A percentile compares a stretch with the other conserved stretches of the same genome.
These are phyloP conservation scores for Trachemys scripta DNA, from an alignment of 2,113 vertebrate genomes.

Conservation along the genomic window DNA sequence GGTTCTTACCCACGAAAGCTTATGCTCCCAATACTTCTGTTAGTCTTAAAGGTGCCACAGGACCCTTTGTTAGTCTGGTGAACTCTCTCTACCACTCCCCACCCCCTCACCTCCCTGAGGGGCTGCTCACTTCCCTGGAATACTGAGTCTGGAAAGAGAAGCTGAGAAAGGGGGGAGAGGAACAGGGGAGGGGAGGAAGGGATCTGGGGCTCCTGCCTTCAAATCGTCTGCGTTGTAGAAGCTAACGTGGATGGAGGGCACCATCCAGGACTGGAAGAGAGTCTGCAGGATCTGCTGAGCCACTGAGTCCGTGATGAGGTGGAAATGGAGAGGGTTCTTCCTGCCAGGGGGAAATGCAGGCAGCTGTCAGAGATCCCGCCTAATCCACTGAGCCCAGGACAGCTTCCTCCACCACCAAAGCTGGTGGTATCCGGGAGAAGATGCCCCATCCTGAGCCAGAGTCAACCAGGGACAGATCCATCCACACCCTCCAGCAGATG, in stretches of 20 bases:
- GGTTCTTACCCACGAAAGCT: too few relatives aligned
- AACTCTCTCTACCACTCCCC: neutral
- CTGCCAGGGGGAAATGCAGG: constrained; percentile 71
- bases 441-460: neutral
- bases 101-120: neutral
- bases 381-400: neutral
- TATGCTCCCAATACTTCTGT: too few relatives aligned
- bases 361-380: neutral
- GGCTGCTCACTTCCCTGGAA: neutral
- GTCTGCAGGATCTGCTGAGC: constrained; percentile 90
- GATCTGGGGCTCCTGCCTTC: constrained; percentile 83
- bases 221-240: constrained; percentile 94
- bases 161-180: neutral
- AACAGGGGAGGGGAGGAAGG: neutral
- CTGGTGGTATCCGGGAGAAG: neutral
- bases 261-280: constrained; percentile 95
- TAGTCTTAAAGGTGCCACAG: too few relatives aligned
- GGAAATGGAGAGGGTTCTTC: constrained; percentile 95
- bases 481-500: neutral
- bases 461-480: neutral
- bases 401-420: neutral
- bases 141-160: neutral
- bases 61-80: neutral
- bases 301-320: constrained; percentile 93
- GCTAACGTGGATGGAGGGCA: constrained; percentile 91